phyloP scores from a whole-genome alignment of 2,113 vertebrate species.

The Panthera tigris region DNA sequence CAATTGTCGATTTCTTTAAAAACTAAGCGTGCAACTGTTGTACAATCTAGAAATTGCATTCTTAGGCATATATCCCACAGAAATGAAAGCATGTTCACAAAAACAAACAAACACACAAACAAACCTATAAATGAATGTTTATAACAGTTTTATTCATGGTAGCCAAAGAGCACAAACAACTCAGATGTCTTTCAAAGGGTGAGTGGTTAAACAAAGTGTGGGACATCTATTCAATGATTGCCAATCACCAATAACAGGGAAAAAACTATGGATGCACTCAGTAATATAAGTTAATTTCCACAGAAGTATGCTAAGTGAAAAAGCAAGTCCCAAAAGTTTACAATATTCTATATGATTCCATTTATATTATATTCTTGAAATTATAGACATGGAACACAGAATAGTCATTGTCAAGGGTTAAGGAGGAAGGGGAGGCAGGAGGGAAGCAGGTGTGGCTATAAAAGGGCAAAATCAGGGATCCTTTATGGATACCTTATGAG shows the following conservation, averaged over 20 bases:
- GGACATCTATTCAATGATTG: neutral
- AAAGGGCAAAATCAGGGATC: neutral
- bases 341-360: neutral
- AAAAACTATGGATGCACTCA: neutral
- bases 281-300: neutral
- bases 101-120: neutral
- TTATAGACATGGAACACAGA: neutral
- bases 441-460: accelerated
- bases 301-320: neutral
- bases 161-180: neutral
- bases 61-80: neutral
- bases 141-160: neutral
- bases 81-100: neutral
- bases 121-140: neutral
- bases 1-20: neutral
- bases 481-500: neutral
- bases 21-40: neutral
- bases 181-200: neutral
- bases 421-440: neutral
- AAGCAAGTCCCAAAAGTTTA: neutral
- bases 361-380: neutral
- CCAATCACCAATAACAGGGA: neutral
- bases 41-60: neutral
- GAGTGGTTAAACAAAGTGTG: neutral
- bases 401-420: neutral